These are phyloP conservation scores for Diachasma alloeum DNA, from an alignment of 1,140 invertebrate genomes.

Conservation along the genomic window DNA sequence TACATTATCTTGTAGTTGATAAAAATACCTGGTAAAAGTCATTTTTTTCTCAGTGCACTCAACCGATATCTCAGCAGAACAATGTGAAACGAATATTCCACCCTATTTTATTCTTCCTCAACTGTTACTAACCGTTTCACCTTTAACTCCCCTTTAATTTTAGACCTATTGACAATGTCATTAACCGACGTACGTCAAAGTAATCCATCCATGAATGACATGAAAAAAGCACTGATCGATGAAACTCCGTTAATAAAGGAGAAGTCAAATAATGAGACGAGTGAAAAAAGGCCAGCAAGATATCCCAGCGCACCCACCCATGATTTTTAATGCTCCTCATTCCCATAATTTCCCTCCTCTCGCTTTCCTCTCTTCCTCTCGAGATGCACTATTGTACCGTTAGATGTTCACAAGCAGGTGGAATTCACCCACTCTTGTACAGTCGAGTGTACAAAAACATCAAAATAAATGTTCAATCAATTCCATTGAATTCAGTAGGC, in stretches of 20 bases:
- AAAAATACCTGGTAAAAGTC: too few relatives aligned
- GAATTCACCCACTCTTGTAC: background rate
- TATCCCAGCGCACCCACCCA: background rate
- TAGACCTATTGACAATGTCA: background rate
- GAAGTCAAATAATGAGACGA: background rate
- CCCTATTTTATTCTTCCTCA: background rate
- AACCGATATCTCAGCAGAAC: background rate
- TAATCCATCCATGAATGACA: background rate
- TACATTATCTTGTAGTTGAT: too few relatives aligned
- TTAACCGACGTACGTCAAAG: background rate
- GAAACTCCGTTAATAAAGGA: background rate
- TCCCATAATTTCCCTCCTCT: background rate
- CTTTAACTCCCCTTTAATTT: background rate
- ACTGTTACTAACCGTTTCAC: background rate
- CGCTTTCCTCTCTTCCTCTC: background rate
- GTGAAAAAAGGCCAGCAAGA: background rate
- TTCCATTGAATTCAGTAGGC: background rate
- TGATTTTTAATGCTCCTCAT: constrained; percentile 1
- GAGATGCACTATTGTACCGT: background rate
- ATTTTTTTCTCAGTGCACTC: too few relatives aligned
- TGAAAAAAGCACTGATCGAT: background rate
- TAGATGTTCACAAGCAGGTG: background rate
- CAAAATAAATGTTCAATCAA: background rate
- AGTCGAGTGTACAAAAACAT: background rate
- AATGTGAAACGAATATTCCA: background rate